Evolutionary conservation across 2,888 invertebrate genomes (phyloP).

Genomic region (Pseudanteris insignis): DNA sequence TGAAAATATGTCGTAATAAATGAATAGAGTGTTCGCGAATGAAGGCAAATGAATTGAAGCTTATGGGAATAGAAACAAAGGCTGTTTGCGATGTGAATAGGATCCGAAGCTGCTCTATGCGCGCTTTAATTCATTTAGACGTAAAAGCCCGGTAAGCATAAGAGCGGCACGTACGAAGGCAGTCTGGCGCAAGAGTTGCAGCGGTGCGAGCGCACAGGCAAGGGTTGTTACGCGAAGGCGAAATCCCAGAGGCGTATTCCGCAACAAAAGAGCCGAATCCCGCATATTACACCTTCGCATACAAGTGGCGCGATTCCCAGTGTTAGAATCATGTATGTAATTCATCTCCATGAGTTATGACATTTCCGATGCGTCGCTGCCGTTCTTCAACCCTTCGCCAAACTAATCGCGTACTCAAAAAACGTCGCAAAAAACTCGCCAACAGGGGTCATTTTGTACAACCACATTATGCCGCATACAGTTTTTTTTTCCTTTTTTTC

Average conservation of each 20-base stretch:
- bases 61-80: constrained; percentile 4
- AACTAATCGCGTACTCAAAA: constrained; percentile 20
- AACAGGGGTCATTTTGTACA: constrained; percentile 14
- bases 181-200: constrained; percentile 19
- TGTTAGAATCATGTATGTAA: constrained; percentile 18
- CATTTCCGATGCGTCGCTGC: constrained; percentile 29
- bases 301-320: constrained; percentile 45
- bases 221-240: constrained; percentile 18
- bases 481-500: constrained; percentile 20
- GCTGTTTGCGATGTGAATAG: background rate
- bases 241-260: constrained; percentile 27
- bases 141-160: constrained; percentile 5
- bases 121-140: constrained; percentile 13
- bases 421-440: constrained; percentile 23
- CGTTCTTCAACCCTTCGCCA: constrained; percentile 28
- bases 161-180: constrained; percentile 25
- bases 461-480: background rate
- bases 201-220: background rate
- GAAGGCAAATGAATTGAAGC: too few relatives aligned
- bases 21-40: too few relatives aligned
- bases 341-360: constrained; percentile 42
- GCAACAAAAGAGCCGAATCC: constrained; percentile 30
- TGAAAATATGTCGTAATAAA: too few relatives aligned
- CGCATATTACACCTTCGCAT: constrained; percentile 32
- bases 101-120: background rate